phyloP scores from a whole-genome alignment of 2,888 invertebrate genomes.

The Coleophora flavipennella region DNA sequence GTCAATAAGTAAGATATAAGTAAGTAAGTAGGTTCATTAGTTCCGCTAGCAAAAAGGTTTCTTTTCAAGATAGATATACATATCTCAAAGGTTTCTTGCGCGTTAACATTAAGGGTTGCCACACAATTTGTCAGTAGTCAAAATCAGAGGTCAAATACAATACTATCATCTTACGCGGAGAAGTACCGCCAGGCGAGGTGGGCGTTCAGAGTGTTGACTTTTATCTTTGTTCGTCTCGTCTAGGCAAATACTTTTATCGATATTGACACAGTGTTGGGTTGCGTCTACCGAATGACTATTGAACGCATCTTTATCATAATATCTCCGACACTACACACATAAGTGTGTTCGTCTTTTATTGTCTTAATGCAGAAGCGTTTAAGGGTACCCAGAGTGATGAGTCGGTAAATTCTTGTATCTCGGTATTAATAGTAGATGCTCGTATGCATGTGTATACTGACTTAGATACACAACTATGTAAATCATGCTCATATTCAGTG shows the following conservation, averaged over 20 bases:
- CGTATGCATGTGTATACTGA: no score
- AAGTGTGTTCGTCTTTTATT: conserved; percentile 37
- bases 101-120: neutral
- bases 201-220: conserved; percentile 58
- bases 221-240: conserved; percentile 61
- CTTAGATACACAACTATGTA: no score
- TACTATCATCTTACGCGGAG: conserved; percentile 36
- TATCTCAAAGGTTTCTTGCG: neutral
- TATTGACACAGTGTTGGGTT: conserved; percentile 63
- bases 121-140: neutral
- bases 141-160: conserved; percentile 15
- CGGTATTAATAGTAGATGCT: no score
- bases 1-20: no score
- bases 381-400: no score
- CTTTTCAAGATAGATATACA: neutral
- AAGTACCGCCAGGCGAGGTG: conserved; percentile 33
- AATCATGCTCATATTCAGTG: no score
- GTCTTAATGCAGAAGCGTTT: conserved; percentile 23
- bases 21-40: no score
- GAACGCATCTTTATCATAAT: conserved; percentile 37
- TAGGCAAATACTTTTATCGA: conserved; percentile 66
- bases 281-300: conserved; percentile 47
- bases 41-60: no score
- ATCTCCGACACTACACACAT: conserved; percentile 31
- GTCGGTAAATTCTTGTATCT: no score